These are phyloP conservation scores for Hydrolagus colliei DNA, from an alignment of 2,797 vertebrate species.

Conservation along the genomic window DNA sequence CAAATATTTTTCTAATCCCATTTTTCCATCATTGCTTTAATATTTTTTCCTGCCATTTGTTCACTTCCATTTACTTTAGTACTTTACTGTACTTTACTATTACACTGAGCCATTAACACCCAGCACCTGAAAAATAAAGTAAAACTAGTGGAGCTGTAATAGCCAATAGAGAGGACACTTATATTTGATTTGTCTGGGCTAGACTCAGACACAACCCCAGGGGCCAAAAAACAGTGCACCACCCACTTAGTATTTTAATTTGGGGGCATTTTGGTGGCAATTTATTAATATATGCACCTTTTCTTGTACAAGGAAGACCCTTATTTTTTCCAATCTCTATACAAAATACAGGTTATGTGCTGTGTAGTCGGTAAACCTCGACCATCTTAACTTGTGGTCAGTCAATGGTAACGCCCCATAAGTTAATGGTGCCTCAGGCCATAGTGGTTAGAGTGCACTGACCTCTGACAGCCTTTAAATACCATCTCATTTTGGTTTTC, in stretches of 20 bases:
- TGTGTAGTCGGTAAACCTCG: background rate
- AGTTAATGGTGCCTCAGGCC: background rate
- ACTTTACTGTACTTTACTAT: too few relatives aligned
- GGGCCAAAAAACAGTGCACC: background rate
- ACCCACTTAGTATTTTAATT: background rate
- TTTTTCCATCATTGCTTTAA: too few relatives aligned
- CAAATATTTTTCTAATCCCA: too few relatives aligned
- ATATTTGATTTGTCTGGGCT: background rate
- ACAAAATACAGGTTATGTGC: background rate
- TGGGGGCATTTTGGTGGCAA: background rate
- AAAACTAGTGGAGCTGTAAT: background rate
- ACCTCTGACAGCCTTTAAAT: background rate
- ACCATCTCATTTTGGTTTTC: conserved; percentile 14
- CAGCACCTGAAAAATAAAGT: too few relatives aligned
- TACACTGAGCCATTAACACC: too few relatives aligned
- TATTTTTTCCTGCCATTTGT: too few relatives aligned
- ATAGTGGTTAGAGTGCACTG: background rate
- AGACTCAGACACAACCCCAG: background rate
- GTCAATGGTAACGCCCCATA: background rate
- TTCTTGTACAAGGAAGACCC: background rate
- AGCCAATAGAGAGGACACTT: background rate
- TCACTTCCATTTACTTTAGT: too few relatives aligned
- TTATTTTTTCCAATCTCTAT: background rate
- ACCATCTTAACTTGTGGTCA: conserved; percentile 2
- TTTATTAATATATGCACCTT: background rate